Evolutionary conservation across 2,113 vertebrate species (phyloP).

Genomic region (Psammodynastes pulverulentus): DNA sequence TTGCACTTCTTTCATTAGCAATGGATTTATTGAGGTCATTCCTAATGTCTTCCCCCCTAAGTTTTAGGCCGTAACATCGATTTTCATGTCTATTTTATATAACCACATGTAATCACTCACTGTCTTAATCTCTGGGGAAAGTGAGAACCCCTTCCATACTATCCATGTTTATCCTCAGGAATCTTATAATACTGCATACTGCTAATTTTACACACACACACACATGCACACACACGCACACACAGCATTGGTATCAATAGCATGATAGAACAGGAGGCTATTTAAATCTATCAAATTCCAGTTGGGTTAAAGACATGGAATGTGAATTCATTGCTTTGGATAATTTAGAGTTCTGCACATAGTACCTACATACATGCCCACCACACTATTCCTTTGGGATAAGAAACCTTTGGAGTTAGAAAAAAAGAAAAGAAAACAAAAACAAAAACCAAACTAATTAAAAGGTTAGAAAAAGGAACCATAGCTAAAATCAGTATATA

Average conservation of each 20-base stretch:
- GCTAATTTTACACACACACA: not conserved
- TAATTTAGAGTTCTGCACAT: not conserved
- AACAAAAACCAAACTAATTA: not conserved
- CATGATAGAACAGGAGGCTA: too few relatives aligned
- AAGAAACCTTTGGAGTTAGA: not conserved
- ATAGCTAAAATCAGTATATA: not conserved
- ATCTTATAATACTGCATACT: not conserved
- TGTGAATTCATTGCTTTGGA: not conserved
- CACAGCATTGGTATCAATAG: too few relatives aligned
- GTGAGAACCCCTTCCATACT: not conserved
- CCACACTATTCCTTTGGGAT: not conserved
- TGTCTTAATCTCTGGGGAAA: not conserved
- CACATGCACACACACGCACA: not conserved
- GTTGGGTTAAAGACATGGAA: not conserved
- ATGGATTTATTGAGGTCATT: not conserved
- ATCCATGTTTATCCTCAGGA: not conserved
- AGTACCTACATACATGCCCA: not conserved
- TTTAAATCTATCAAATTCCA: not conserved
- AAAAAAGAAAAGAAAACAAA: too few relatives aligned
- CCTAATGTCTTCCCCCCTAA: not conserved
- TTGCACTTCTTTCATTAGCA: not conserved
- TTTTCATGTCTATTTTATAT: not conserved
- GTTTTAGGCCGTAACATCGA: not conserved
- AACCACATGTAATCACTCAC: not conserved
- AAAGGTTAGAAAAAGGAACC: not conserved